Evolutionary conservation across 1,140 invertebrate genomes (phyloP).

Genomic region (Physella acuta): DNA sequence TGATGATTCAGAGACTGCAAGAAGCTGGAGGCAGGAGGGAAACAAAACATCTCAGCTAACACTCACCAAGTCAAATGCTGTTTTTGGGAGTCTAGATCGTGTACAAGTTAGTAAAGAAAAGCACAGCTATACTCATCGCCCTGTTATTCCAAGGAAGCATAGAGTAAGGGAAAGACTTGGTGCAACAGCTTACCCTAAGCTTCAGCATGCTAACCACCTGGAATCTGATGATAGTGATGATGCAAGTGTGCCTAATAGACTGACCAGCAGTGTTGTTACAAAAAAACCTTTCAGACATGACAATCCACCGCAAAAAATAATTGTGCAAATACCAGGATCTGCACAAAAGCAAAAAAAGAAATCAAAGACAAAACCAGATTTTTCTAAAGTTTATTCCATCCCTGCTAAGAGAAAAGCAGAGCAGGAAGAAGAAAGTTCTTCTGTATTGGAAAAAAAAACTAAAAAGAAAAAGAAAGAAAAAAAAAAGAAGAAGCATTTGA

Average conservation of each 20-base stretch:
- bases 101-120: too few species aligned
- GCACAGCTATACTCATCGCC: too few species aligned
- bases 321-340: too few species aligned
- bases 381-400: conserved; percentile 18
- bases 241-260: neutral
- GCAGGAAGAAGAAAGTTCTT: neutral
- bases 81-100: neutral
- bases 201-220: neutral
- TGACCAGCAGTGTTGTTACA: conserved; percentile 20
- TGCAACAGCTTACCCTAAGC: neutral
- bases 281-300: conserved; percentile 14
- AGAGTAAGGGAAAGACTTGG: neutral
- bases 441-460: neutral
- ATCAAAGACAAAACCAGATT: conserved; percentile 17
- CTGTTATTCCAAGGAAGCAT: too few species aligned
- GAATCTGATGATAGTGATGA: conserved; percentile 18
- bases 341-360: conserved; percentile 18
- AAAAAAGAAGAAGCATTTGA: conserved; percentile 11
- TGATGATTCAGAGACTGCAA: conserved; percentile 26
- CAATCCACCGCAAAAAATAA: conserved; percentile 18
- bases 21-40: conserved; percentile 26
- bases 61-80: neutral
- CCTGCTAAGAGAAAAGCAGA: conserved; percentile 17
- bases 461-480: conserved; percentile 22
- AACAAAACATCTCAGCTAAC: conserved; percentile 1